Evolutionary conservation across 2,113 vertebrate species (phyloP).

Genomic region (Panurus biarmicus): DNA sequence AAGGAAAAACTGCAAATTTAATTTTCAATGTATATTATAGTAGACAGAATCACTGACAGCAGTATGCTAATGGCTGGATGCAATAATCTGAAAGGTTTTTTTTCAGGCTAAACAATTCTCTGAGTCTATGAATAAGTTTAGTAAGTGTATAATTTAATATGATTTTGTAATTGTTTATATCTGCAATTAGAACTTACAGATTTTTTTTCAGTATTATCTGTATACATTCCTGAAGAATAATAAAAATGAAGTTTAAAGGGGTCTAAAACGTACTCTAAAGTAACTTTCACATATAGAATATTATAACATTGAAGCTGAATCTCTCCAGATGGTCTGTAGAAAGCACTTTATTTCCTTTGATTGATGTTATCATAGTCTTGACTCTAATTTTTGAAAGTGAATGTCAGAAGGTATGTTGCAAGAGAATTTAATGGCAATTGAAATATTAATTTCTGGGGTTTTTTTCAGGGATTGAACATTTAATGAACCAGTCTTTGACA

Average conservation of each 20-base stretch:
- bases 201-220: background rate
- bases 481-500: background rate
- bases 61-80: background rate
- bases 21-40: background rate
- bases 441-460: fast-evolving
- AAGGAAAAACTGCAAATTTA: background rate
- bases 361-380: background rate
- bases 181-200: background rate
- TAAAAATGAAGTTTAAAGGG: background rate
- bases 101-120: background rate
- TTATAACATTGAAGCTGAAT: background rate
- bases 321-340: background rate
- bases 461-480: background rate
- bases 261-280: background rate
- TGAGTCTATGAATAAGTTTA: background rate
- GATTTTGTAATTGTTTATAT: background rate
- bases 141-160: background rate
- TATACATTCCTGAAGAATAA: background rate
- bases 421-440: background rate
- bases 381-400: background rate
- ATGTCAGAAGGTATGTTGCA: background rate
- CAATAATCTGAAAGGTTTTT: background rate
- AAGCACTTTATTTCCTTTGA: background rate
- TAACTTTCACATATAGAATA: background rate
- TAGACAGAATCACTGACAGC: background rate